Conservation (phyloP, 2,797 vertebrate genomes). For the Acanthopagrus latus region DNA sequence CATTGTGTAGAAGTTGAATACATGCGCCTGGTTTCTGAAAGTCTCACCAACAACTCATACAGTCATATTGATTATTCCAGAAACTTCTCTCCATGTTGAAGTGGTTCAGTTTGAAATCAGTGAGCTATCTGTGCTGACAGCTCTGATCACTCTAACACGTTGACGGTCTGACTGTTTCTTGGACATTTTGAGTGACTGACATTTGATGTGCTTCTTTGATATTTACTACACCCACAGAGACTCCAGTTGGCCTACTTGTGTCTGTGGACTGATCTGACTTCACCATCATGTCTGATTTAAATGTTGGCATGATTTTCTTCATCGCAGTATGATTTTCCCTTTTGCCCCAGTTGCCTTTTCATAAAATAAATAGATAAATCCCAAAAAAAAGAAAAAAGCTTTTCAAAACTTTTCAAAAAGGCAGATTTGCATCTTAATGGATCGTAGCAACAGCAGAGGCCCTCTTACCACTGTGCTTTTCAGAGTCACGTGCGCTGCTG, state of each 20-base stretch:
- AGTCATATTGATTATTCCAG: not conserved
- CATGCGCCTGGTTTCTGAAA: not conserved
- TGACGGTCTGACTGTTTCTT: not conserved
- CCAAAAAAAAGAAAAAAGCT: constrained; percentile 8
- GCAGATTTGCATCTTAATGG: constrained; percentile 70
- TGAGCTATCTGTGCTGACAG: not conserved
- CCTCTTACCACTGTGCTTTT: constrained; percentile 50
- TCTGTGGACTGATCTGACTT: constrained; percentile 30
- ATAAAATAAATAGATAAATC: constrained; percentile 3
- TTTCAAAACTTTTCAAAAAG: constrained; percentile 42
- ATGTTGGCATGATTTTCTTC: constrained; percentile 37
- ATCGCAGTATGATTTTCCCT: constrained; percentile 56
- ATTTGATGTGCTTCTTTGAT: constrained; percentile 20
- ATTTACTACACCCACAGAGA: constrained; percentile 5
- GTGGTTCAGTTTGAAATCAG: not conserved
- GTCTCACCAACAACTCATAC: not conserved
- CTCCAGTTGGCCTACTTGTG: constrained; percentile 26
- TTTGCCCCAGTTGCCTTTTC: constrained; percentile 46
- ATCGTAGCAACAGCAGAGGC: constrained; percentile 65
- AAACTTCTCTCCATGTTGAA: not conserved
- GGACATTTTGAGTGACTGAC: not conserved
- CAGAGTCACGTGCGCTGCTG: constrained; percentile 30
- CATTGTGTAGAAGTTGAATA: not conserved
- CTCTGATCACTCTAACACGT: not conserved
- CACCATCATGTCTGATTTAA: constrained; percentile 21